A percentile compares a stretch with the other conserved stretches of the same genome.
These are phyloP conservation scores for Pseudochaenichthys georgianus DNA, from an alignment of 2,797 vertebrate species.

Conservation along the genomic window DNA sequence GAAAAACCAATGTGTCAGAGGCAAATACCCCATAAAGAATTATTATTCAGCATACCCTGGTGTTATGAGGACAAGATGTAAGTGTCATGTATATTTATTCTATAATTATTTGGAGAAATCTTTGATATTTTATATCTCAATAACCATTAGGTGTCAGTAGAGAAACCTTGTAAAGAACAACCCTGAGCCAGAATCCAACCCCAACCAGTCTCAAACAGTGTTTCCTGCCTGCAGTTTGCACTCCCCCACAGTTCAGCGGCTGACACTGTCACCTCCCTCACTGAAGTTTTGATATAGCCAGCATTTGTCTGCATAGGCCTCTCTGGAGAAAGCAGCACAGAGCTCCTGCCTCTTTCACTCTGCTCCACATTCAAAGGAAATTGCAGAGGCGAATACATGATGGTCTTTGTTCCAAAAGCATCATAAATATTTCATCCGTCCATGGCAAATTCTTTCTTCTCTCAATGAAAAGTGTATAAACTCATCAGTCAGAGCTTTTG, in stretches of 20 bases:
- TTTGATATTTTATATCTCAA: slow-evolving; percentile 49
- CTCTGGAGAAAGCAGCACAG: slow-evolving; percentile 61
- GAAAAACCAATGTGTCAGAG: slow-evolving; percentile 5
- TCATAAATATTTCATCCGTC: slow-evolving; percentile 75
- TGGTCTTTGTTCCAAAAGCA: slow-evolving; percentile 70
- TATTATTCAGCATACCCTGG: slow-evolving; percentile 30
- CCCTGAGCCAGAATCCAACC: slow-evolving; percentile 14
- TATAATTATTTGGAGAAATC: slow-evolving; percentile 42
- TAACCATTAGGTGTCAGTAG: slow-evolving; percentile 79
- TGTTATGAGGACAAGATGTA: slow-evolving; percentile 40
- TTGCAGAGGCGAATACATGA: slow-evolving; percentile 66
- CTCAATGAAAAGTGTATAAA: slow-evolving; percentile 35
- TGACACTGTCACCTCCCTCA: slow-evolving; percentile 74
- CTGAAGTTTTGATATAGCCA: slow-evolving; percentile 71
- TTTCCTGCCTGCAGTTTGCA: slow-evolving; percentile 65
- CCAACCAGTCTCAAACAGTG: slow-evolving; percentile 38
- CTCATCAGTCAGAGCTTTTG: slow-evolving; percentile 40
- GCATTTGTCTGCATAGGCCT: slow-evolving; percentile 71
- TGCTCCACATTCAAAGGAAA: slow-evolving; percentile 67
- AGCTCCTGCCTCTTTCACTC: slow-evolving; percentile 58
- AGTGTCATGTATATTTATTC: slow-evolving; percentile 33
- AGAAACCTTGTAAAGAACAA: slow-evolving; percentile 57
- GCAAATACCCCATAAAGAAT: slow-evolving; percentile 15
- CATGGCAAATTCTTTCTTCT: slow-evolving; percentile 27
- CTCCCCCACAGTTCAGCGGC: slow-evolving; percentile 68